Evolutionary conservation across 2,113 vertebrate species (phyloP), one percentile per base, ranked within the genome.

Genomic region (Tringa solitaria): DNA sequence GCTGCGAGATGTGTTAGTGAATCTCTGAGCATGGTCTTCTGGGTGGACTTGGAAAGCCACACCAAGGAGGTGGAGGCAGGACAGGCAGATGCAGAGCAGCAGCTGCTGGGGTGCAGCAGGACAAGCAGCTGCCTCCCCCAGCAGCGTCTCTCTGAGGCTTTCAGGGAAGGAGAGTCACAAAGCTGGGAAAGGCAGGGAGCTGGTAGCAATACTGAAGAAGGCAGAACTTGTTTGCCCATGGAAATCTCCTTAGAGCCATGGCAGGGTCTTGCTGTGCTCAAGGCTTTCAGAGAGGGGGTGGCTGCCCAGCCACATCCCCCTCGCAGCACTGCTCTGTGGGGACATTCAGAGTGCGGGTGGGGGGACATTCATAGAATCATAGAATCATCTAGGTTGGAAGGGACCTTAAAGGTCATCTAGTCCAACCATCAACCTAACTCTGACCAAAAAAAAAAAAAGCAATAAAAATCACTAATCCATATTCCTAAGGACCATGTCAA

Each of bases 261-360:
- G 17, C 37, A 80, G 30, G 4, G 10, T 41, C 56, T n/a, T 48
- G 1, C 22, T 35, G 9, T 51, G 9, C 63, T 59, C n/a, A 59
- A 0, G 0, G 6, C 15, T 70, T 83, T 51, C 23, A 60, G 68
- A 51, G 33, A 43, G 7, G 18, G 30, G 14, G 7, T 0, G 2
- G 37, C 4, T 5, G 24, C 30, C 72, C 28, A 72, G 35, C 56
- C 15, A 0, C 2, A 1, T 65, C 83, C n/a, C 21, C n/a, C 30
- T 46, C 22, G 12, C 2, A 23, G 51, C 50, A 43, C 20, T 23
- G 24, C 45, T 50, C 22, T 1, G 0, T 2, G 2, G 56, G 32
- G 28, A 59, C 51, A 10, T 10, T 26, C 8, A 60, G 53, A 14
- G 4, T 33, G 35, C 1, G 37, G 37, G 37, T 39, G 37, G 37